Evolutionary conservation across 2,113 vertebrate genomes (phyloP), one percentile per base, ranked within the genome.

Genomic region (Hyla sarda): DNA sequence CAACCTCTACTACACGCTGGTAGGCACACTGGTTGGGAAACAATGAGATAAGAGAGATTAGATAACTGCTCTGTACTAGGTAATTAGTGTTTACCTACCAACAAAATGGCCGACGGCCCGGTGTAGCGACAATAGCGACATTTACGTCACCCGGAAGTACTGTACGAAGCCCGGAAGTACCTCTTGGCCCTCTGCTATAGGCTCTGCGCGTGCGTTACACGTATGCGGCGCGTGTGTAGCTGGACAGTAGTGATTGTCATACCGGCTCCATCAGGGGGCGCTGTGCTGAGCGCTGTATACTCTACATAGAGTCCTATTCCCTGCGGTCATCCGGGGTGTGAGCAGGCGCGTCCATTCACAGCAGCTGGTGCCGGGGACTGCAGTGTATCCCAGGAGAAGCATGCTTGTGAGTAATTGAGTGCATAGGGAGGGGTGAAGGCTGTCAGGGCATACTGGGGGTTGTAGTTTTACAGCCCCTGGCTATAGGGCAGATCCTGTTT

Each of bases 371-470:
- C 19, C 41, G 8, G 41, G 41, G 3, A 41, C 12, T 25, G 6
- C 14, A 1, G 25, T 50, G 54, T 23, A 8, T 58, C 8, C 58
- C 9, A 62, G 37, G 1, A 30, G 25, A 67, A 32, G 19, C 37
- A 82, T 82, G 79, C 12, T 82, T 48, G 79, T 82, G 60, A 82
- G 79, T 82, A 82, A 10, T 28, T 14, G 1, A 14, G 1, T 3
- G n/a, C 25, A 14, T 5, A 10, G 3, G 1, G n/a, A n/a, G n/a
- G n/a, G n/a, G n/a, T n/a, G n/a, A n/a, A n/a, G n/a, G n/a, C n/a
- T n/a, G n/a, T n/a, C n/a, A n/a, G 41, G 41, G 41, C 41, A 5
- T 41, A 41, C 41, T 41, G 41, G 8, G 41, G 8, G 41, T 41
- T 41, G 41, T 41, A 41, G 41, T 41, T 41, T 3, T 41, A n/a